These are phyloP conservation scores for Anguilla pacifica DNA, from an alignment of 2,797 vertebrate species.

Conservation along the genomic window DNA sequence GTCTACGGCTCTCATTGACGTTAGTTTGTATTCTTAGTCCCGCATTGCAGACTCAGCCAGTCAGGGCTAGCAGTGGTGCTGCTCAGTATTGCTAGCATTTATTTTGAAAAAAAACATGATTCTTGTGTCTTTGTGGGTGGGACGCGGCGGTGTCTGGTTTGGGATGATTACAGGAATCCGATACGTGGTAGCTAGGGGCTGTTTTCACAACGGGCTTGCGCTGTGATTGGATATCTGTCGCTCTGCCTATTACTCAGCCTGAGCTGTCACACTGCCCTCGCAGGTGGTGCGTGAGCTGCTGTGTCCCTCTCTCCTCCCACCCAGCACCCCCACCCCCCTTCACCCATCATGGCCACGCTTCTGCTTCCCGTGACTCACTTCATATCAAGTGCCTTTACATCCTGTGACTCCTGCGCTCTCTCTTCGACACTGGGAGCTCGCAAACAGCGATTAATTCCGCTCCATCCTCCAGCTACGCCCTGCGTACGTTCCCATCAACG, in stretches of 20 bases:
- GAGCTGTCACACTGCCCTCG: neutral
- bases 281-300: neutral
- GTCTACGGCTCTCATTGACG: neutral
- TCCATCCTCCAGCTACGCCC: neutral
- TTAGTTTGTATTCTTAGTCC: neutral
- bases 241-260: slow-evolving; percentile 3
- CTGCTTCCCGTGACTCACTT: neutral
- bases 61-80: neutral
- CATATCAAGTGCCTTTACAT: slow-evolving; percentile 1
- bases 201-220: slow-evolving; percentile 9
- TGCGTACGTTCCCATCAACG: neutral
- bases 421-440: neutral
- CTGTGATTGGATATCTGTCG: slow-evolving; percentile 21
- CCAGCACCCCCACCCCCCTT: neutral
- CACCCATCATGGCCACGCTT: neutral
- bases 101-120: neutral
- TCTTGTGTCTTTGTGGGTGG: neutral
- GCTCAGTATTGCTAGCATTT: neutral
- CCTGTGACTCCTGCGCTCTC: slow-evolving; percentile 9
- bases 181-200: slow-evolving; percentile 14
- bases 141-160: neutral
- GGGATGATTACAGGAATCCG: neutral
- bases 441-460: neutral
- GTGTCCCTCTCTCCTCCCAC: neutral
- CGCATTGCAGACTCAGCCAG: neutral